These are phyloP conservation scores for Crioceris asparagi DNA, from an alignment of 2,888 invertebrate genomes.

Conservation along the genomic window DNA sequence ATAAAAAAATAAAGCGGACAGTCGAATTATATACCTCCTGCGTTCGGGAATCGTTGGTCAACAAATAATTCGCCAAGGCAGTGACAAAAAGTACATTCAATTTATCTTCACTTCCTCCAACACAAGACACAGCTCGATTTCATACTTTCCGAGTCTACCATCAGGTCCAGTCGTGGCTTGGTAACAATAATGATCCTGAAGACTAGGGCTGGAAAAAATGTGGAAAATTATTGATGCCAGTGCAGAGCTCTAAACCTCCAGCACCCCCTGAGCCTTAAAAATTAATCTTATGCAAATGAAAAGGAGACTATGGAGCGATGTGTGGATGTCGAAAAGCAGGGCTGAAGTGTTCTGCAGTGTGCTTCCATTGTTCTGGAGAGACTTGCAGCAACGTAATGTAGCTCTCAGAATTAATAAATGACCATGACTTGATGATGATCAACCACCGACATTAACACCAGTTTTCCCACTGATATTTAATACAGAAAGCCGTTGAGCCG, in stretches of 20 bases:
- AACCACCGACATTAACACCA: not conserved
- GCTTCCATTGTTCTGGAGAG: not conserved
- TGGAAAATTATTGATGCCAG: not conserved
- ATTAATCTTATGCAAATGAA: not conserved
- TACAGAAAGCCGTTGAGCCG: not conserved
- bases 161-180: too few relatives aligned
- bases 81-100: too few relatives aligned
- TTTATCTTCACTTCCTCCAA: not conserved
- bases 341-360: not conserved
- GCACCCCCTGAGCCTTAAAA: not conserved
- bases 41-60: too few relatives aligned
- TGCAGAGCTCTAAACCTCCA: not conserved
- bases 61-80: not conserved
- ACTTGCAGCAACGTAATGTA: not conserved
- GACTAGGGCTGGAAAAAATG: too few relatives aligned
- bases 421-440: too few relatives aligned
- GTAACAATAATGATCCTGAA: too few relatives aligned
- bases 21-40: too few relatives aligned
- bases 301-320: not conserved
- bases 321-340: not conserved
- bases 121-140: constrained; percentile 3
- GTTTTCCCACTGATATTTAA: not conserved
- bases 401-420: too few relatives aligned
- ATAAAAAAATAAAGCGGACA: too few relatives aligned
- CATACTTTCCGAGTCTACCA: too few relatives aligned